Evolutionary conservation across 2,113 vertebrate genomes (phyloP), one percentile per base, ranked within the genome.

Genomic region (Pica pica): DNA sequence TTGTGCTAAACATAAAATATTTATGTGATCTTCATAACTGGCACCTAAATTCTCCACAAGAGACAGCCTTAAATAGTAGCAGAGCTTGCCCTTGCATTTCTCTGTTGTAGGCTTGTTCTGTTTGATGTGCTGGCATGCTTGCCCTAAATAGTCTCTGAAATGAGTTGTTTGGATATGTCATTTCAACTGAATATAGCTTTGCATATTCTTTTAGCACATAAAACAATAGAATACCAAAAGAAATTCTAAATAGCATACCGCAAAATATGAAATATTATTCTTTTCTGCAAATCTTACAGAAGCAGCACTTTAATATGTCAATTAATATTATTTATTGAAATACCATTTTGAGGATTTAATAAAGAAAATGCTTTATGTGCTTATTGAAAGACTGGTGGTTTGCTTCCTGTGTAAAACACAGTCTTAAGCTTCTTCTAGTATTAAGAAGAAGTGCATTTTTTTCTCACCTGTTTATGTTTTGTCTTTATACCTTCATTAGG

Each of bases 1-100:
- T 90, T 73, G 56, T 93, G 55, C 37, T 83, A 91, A 93, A 21
- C 39, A 83, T 91, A 77, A 95, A 94, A 68, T 50, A 94, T 94
- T 93, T 95, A 55, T 90, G 67, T 63, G 35, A 59, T 85, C 53
- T 81, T 91, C 55, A 18, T 90, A 85, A 57, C 42, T 86, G 82
- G 71, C 87, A 88, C 50, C 81, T 77, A 65, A 90, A 88, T 74
- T 74, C 78, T 88, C 35, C 42, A n/a, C 37, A 46, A 70, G 33
- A 94, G 78, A 63, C 42, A 79, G 61, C 31, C 63, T 88, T 39
- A 88, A 93, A 85, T 69, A 91, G 87, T 68, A 85, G 42, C 71
- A 74, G 79, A 94, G n/a, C 67, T 91, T 73, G 78, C 69, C 50
- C 44, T 86, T 3, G 4, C 50, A 47, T 83, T 44, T 87, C 21